Base-by-base conservation (phyloP, 2,888 invertebrate species). In the Drosophila antonietae region DNA sequence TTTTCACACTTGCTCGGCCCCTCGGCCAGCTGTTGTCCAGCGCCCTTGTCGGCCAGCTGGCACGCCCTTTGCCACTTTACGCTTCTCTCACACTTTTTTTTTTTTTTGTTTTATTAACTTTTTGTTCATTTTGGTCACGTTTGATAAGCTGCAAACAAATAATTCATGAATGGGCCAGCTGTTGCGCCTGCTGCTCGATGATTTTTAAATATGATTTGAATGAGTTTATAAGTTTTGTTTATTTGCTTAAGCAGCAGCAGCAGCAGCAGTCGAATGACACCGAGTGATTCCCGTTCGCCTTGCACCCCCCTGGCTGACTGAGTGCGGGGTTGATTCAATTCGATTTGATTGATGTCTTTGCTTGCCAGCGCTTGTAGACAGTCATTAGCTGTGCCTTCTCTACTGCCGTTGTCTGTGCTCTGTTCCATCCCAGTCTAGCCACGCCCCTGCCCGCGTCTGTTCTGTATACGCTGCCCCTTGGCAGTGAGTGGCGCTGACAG, bases 141-240 rank as follows among this genome's bases (percentile, higher is more conserved):
- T 86, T 86, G 89, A 86, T 86, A 86, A 86, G 89, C 83, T 80
- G 55, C 58, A 72, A 73, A 69, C 83, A 84, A 89, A 86, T 86
- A 89, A 87, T 86, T 88, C 89, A 85, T 89, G 81, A 78, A 85
- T 77, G 89, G 72, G 73, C 68, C 76, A 79, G 79, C 80, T 79
- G 79, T 80, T 80, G 79, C 73, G 72, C 33, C 51, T 37, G 20
- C 69, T 68, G 61, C 60, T 60, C 68, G 75, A 87, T 89, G 76
- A 84, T 88, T 89, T 86, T 86, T 89, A 89, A 86, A 86, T 82
- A 88, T 80, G 83, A 84, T 82, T 84, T 76, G 73, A 89, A 86
- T 86, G 89, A 88, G 89, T 86, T 86, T 84, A 84, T 88, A 86
- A 87, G 74, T 88, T 88, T 82, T 82, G 85, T 87, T 87, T 86